Percentiles rank a stretch among this genome's conserved stretches.
phyloP scores from a whole-genome alignment of 2,888 invertebrate genomes.

The Dryocosmus kuriphilus region DNA sequence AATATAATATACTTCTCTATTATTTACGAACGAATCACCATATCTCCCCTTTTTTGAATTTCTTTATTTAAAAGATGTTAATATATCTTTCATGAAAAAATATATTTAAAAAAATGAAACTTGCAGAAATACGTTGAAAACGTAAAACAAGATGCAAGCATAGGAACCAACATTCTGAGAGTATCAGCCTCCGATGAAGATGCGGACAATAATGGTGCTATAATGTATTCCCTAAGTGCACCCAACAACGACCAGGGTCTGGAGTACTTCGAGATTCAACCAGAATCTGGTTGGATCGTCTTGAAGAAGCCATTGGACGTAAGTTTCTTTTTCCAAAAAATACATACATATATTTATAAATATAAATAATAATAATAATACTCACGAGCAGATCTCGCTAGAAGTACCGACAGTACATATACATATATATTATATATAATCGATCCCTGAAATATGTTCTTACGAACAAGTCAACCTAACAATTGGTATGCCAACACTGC shows the following conservation, averaged over 20 bases:
- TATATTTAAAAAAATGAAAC: no score
- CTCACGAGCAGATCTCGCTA: constrained; percentile 51
- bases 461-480: constrained; percentile 38
- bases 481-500: constrained; percentile 23
- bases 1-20: no score
- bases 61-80: no score
- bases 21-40: no score
- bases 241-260: constrained; percentile 89
- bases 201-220: constrained; percentile 97
- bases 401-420: constrained; percentile 53
- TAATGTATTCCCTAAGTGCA: constrained; percentile 93
- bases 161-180: constrained; percentile 94
- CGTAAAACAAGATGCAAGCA: constrained; percentile 97
- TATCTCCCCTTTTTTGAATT: no score
- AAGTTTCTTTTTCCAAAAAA: constrained; percentile 81
- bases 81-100: no score
- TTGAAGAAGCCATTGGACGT: constrained; percentile 97
- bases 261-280: constrained; percentile 97
- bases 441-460: constrained; percentile 60
- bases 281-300: constrained; percentile 98
- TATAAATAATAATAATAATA: constrained; percentile 2
- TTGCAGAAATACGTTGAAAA: constrained; percentile 97
- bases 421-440: constrained; percentile 50
- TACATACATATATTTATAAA: background rate
- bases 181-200: constrained; percentile 98